phyloP scores from a whole-genome alignment of 2,797 vertebrate genomes.

The Agapornis canus region DNA sequence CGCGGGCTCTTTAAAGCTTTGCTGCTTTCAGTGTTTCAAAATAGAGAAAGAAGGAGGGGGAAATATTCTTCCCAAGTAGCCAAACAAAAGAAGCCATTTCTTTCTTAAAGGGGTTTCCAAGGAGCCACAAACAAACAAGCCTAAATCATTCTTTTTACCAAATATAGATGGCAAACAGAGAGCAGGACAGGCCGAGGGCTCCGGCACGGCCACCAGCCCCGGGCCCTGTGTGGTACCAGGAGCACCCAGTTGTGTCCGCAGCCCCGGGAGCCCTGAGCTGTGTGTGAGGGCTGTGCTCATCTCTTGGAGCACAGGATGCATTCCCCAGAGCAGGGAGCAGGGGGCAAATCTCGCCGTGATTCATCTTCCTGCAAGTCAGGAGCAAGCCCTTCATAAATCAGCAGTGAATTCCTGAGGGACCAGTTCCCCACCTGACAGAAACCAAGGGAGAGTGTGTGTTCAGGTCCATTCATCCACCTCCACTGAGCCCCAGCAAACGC shows the following conservation, averaged over 20 bases:
- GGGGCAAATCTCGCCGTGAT: neutral
- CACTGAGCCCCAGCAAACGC: neutral
- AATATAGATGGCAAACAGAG: slow-evolving; percentile 17
- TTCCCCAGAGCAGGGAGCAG: neutral
- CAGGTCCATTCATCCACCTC: neutral
- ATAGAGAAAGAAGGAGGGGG: neutral
- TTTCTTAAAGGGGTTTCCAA: slow-evolving; percentile 29
- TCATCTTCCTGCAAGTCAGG: neutral
- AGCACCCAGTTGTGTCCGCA: neutral
- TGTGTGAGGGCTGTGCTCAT: neutral
- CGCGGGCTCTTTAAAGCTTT: neutral
- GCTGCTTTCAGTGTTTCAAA: neutral
- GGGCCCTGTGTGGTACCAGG: rapidly evolving
- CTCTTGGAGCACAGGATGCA: neutral
- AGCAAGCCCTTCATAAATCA: neutral
- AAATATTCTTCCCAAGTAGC: slow-evolving; percentile 43
- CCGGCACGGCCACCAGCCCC: neutral
- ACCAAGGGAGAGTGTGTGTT: rapidly evolving
- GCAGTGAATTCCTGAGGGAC: neutral
- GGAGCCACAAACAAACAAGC: slow-evolving; percentile 53
- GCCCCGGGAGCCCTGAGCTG: neutral
- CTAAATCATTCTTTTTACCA: neutral
- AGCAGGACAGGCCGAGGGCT: neutral
- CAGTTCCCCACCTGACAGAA: neutral
- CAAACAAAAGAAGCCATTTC: slow-evolving; percentile 44